Base-by-base conservation (phyloP, 2,797 vertebrate genomes). In the Adelosebastes latens region DNA sequence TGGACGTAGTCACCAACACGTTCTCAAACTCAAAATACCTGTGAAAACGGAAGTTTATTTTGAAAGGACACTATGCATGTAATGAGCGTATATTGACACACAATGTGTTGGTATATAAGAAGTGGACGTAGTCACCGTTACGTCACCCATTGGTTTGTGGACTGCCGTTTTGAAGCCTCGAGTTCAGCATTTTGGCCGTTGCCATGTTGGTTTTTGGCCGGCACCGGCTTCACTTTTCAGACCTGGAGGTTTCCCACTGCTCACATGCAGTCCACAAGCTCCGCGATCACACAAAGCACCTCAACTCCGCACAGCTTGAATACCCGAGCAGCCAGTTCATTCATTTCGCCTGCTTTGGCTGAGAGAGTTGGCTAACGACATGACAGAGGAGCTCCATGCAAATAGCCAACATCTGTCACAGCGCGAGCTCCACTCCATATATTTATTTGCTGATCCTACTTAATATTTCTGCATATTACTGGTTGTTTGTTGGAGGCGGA, bases 371-470 rank as follows among this genome's bases (percentile, higher is more conserved):
- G 90, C 89, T 94, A 94, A 95, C 90, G 93, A 94, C 90, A 88
- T 93, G 93, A 95, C 93, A 90, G 93, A 93, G 88, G 84, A 89
- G 93, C 92, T 83, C 89, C 92, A 89, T 90, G 92, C 94, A 94
- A 95, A 94, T 90, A 92, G 94, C 92, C 91, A 94, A 95, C 93
- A 94, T 94, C 93, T 94, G 93, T 94, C 93, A 94, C 80, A 62
- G 82, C 71, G 66, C 83, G 5, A 64, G 88, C 90, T 87, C 84
- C 88, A 87, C 91, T 90, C 90, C 92, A 90, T 95, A 92, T 92
- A 95, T 95, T 95, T 95, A 96, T 94, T 94, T 96, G 96, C 95
- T 96, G 95, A 95, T 94, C 91, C 95, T 92, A 95, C 94, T 95
- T 95, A 95, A 96, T 96, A 95, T 94, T 93, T 93, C 92, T 92